Base-by-base conservation (phyloP, 1,140 invertebrate species). In the Nephila pilipes region DNA sequence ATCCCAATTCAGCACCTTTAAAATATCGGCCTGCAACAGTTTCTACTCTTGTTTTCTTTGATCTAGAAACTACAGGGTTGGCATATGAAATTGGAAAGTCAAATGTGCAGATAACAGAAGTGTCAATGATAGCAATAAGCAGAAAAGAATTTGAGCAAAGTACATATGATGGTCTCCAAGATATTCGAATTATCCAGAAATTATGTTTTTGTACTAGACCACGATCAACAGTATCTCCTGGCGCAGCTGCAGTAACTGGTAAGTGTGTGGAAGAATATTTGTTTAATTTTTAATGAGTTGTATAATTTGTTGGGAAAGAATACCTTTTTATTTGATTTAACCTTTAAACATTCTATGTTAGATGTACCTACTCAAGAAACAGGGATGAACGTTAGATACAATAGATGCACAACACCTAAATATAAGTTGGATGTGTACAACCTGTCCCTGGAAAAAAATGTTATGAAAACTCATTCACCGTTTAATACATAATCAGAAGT, bases 21-120 rank as follows among this genome's bases (percentile, higher is more conserved):
- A 32, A 75, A 16, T 32, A 32, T 36, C 16, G 36, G 18, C 18
- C 8, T 29, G 8, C 29, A 90, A 12, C 46, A 16, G n/a, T 92
- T 20, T 20, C 57, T 32, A 83, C 92, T 14, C 38, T 83, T n/a
- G 92, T 93, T 29, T 93, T 93, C 57, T 93, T 93, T 46, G 92
- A 93, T 69, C 54, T 93, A 36, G 92, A 93, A 83, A 93, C 92
- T 10, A 93, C 92, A 55, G 92, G 92, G 5, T 69, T 93, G 18
- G 55, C 25, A 22, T 20, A 85, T 55, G 29, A 29, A n/a, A 85
- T 88, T 25, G 92, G 92, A 54, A 88, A 80, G 20, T 32, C 54
- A 5, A 93, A 93, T 89, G 87, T 89, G 1, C 92, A 93, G 29
- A 89, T 93, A 38, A 93, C 92, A 16, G 92, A 93, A 5, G n/a